Evolutionary conservation across 1,140 invertebrate genomes (phyloP).

Genomic region (Saccostrea glomerata): DNA sequence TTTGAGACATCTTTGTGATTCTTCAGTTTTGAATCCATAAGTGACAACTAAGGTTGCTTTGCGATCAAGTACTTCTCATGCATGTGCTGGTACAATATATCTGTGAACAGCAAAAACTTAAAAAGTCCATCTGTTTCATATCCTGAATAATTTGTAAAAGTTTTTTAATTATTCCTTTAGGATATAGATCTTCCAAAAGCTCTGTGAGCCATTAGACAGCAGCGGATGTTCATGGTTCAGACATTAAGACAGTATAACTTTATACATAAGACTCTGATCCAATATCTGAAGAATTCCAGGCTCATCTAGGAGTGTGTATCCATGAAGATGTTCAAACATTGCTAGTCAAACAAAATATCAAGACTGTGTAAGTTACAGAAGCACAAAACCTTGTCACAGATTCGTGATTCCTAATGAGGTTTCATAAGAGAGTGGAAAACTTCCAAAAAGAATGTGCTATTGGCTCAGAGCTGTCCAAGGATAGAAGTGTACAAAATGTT

Average conservation of each 20-base stretch:
- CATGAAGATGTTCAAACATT: neutral
- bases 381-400: neutral
- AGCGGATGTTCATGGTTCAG: conserved; percentile 91
- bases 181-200: conserved; percentile 84
- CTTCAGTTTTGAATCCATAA: too few relatives aligned
- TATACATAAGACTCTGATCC: conserved; percentile 90
- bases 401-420: neutral
- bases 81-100: too few relatives aligned
- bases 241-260: conserved; percentile 93
- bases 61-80: too few relatives aligned
- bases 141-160: neutral
- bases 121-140: neutral
- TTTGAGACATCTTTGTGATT: too few relatives aligned
- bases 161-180: conserved; percentile 60
- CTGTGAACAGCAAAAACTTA: too few relatives aligned
- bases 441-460: neutral
- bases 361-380: neutral
- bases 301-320: conserved; percentile 82
- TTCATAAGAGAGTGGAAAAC: neutral
- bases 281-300: conserved; percentile 91
- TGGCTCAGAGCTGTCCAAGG: neutral
- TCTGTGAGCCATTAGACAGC: conserved; percentile 87
- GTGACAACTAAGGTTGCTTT: too few relatives aligned
- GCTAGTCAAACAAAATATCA: neutral
- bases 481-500: too few relatives aligned